Percentiles rank a stretch among this genome's conserved stretches.
These are phyloP conservation scores for Morphnarchus princeps DNA, from an alignment of 2,113 vertebrate species.

Conservation along the genomic window DNA sequence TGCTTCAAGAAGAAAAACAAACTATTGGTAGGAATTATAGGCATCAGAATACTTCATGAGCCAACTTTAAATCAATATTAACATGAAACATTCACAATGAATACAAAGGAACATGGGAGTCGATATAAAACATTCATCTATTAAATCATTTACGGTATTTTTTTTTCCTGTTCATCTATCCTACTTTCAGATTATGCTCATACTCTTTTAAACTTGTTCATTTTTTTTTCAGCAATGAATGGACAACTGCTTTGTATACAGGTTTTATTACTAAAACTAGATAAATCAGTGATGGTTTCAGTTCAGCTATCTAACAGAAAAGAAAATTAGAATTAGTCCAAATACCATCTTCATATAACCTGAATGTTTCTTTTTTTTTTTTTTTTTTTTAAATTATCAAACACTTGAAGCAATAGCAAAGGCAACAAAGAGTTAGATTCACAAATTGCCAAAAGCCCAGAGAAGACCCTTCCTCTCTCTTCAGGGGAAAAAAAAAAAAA, in stretches of 20 bases:
- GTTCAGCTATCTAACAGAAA: neutral
- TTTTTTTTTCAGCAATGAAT: neutral
- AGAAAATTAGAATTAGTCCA: neutral
- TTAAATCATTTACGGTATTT: neutral
- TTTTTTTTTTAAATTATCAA: neutral
- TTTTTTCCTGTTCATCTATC: neutral
- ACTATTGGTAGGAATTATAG: neutral
- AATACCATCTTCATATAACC: neutral
- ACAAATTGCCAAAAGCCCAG: neutral
- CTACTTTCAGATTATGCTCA: neutral
- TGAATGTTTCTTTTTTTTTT: neutral
- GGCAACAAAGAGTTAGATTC: neutral
- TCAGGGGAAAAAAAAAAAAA: neutral
- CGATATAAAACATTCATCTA: neutral
- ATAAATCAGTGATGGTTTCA: neutral
- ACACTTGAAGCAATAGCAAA: neutral
- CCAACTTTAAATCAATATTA: neutral
- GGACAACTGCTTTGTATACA: neutral
- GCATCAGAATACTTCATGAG: neutral
- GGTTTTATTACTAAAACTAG: neutral
- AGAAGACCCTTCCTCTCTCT: neutral
- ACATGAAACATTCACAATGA: neutral
- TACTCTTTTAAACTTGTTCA: neutral
- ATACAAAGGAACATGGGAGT: neutral
- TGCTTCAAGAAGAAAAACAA: neutral